phyloP scores from a whole-genome alignment of 1,140 invertebrate genomes.

The Dendrolimus punctatus region DNA sequence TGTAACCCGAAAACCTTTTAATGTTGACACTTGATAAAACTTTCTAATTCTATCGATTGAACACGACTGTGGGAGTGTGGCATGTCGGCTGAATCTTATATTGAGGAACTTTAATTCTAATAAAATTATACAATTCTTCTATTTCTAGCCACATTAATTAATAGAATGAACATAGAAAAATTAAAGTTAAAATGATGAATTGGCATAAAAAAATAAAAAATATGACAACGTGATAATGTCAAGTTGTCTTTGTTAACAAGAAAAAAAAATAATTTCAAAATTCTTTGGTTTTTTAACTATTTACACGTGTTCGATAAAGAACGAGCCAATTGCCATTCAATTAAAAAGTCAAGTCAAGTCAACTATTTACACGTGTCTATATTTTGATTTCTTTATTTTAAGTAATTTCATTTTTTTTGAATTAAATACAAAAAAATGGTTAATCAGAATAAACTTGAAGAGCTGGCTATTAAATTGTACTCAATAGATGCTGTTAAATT shows the following conservation, averaged over 20 bases:
- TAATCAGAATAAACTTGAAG: slow-evolving; percentile 39
- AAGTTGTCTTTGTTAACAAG: no score
- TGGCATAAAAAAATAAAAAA: slow-evolving; percentile 1
- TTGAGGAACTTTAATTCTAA: no score
- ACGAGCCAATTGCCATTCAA: no score
- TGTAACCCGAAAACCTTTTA: no score
- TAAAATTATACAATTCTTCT: no score
- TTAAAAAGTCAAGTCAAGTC: no score
- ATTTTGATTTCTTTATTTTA: background rate
- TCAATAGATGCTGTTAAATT: slow-evolving; percentile 88
- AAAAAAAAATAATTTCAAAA: no score
- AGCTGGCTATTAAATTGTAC: slow-evolving; percentile 52
- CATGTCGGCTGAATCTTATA: no score
- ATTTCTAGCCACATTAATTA: background rate
- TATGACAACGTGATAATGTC: no score
- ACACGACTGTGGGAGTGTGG: no score
- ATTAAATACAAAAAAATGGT: slow-evolving; percentile 21
- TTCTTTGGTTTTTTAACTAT: background rate
- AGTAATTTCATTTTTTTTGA: background rate
- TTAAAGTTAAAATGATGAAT: slow-evolving; percentile 1
- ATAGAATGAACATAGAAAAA: background rate
- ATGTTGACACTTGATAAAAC: no score
- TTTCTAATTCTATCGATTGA: no score
- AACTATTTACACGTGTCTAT: slow-evolving; percentile 16
- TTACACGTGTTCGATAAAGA: slow-evolving; percentile 16